phyloP scores from a whole-genome alignment of 2,113 vertebrate genomes.

The Ochotona princeps region DNA sequence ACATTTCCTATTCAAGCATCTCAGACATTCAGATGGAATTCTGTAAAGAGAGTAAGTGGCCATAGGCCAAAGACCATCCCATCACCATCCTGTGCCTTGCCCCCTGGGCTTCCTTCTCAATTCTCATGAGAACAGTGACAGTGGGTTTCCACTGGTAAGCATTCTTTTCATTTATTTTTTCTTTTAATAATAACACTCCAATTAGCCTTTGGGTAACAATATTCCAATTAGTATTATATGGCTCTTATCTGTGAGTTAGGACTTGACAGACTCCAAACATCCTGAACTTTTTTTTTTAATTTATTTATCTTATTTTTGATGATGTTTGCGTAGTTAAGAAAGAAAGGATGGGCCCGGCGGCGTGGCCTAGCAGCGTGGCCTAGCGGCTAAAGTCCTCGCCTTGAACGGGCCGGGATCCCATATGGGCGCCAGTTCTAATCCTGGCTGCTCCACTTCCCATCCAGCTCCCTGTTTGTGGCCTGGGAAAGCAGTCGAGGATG shows the following conservation, averaged over 20 bases:
- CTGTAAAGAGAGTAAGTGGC: neutral
- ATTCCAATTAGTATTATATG: neutral
- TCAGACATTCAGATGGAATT: neutral
- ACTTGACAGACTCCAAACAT: neutral
- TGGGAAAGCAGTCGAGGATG: too few species aligned
- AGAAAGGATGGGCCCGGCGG: too few species aligned
- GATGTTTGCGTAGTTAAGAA: too few species aligned
- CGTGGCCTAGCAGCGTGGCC: too few species aligned
- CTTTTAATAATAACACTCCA: neutral
- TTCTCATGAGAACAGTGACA: neutral
- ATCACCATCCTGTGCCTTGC: neutral
- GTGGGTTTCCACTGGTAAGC: neutral
- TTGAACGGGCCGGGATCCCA: too few species aligned
- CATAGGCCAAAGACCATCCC: neutral
- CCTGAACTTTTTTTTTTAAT: neutral
- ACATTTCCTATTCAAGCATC: neutral
- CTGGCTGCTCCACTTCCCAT: too few species aligned
- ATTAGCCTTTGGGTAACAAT: slow-evolving; percentile 16
- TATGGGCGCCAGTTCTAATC: too few species aligned
- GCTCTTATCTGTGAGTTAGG: slow-evolving; percentile 7
- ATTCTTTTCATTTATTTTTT: neutral
- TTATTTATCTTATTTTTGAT: too few species aligned
- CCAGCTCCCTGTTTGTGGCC: too few species aligned
- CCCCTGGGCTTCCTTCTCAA: neutral
- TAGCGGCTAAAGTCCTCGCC: too few species aligned